A percentile compares a stretch with the other conserved stretches of the same genome.
Evolutionary conservation across 2,888 invertebrate species (phyloP).

Genomic region (Hypselothyrea guttata): DNA sequence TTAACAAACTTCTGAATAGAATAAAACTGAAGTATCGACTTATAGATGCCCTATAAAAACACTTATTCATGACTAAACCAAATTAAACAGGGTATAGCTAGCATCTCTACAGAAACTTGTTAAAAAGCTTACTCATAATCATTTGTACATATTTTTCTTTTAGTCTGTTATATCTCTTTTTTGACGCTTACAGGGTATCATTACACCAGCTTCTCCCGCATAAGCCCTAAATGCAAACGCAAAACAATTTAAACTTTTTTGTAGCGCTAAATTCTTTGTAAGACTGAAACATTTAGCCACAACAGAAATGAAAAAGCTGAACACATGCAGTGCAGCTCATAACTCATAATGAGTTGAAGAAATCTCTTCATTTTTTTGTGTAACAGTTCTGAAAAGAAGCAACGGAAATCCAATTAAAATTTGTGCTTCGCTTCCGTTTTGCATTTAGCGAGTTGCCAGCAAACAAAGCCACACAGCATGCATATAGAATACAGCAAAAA

Average conservation of each 20-base stretch:
- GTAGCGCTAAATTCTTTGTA: background rate
- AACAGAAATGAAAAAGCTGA: conserved; percentile 12
- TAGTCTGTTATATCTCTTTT: too few relatives aligned
- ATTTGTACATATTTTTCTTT: too few relatives aligned
- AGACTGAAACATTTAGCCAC: conserved; percentile 46
- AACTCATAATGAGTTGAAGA: conserved; percentile 57
- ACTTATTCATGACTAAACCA: too few relatives aligned
- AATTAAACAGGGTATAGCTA: too few relatives aligned
- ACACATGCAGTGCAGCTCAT: conserved; percentile 40
- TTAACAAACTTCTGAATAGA: background rate
- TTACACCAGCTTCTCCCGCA: background rate
- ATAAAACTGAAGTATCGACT: background rate
- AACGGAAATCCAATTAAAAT: conserved; percentile 69
- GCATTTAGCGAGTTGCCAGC: conserved; percentile 30
- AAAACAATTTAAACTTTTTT: conserved; percentile 27
- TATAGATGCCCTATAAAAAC: background rate
- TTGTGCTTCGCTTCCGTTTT: conserved; percentile 55
- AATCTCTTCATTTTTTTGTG: conserved; percentile 15
- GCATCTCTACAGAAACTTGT: too few relatives aligned
- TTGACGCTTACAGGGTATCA: background rate
- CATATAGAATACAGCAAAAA: background rate
- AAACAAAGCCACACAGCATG: conserved; percentile 22
- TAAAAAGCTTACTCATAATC: too few relatives aligned
- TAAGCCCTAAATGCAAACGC: background rate
- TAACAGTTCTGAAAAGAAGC: conserved; percentile 15